These are phyloP conservation scores for Crotalus helleri DNA, from an alignment of 2,113 vertebrate genomes.

Conservation along the genomic window DNA sequence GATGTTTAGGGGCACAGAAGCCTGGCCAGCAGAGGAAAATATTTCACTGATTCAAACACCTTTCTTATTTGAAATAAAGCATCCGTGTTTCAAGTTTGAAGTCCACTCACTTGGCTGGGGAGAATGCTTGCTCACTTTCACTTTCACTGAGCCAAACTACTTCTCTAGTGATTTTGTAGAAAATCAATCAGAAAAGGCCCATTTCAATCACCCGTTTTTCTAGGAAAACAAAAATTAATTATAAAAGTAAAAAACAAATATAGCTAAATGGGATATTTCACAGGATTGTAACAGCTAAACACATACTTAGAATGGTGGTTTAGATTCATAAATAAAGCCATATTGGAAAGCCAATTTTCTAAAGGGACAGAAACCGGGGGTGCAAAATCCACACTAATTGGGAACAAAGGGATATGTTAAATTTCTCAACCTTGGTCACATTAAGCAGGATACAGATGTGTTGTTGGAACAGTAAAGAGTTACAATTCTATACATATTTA, in stretches of 20 bases:
- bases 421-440: too few relatives aligned
- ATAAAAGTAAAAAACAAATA: neutral
- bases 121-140: neutral
- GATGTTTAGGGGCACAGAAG: neutral
- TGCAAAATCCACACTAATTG: too few relatives aligned
- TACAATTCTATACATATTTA: too few relatives aligned
- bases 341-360: too few relatives aligned
- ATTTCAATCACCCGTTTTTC: neutral
- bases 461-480: too few relatives aligned
- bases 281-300: neutral
- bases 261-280: neutral
- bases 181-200: neutral
- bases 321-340: too few relatives aligned
- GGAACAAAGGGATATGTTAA: too few relatives aligned
- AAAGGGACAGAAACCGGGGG: too few relatives aligned
- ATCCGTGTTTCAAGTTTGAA: neutral
- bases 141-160: neutral
- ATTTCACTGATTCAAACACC: neutral
- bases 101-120: neutral
- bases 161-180: neutral
- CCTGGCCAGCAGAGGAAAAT: neutral
- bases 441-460: too few relatives aligned
- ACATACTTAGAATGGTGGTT: too few relatives aligned
- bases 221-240: neutral
- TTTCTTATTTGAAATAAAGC: neutral